phyloP scores from a whole-genome alignment of 2,113 vertebrate species.

The Muntiacus muntjak region DNA sequence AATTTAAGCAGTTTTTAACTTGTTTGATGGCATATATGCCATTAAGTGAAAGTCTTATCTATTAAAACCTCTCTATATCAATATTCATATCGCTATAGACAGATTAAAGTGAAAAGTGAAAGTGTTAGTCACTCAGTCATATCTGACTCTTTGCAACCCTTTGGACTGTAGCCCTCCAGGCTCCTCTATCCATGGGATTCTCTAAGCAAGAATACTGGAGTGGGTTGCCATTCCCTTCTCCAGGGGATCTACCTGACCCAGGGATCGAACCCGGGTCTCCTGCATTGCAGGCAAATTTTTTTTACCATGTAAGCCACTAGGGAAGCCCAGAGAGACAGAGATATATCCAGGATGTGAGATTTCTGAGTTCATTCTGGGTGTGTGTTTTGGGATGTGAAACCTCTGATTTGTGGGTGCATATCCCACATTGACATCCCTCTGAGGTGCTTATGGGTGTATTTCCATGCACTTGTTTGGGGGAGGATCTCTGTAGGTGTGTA shows the following conservation, averaged over 20 bases:
- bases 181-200: not conserved
- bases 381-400: not conserved
- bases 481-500: not conserved
- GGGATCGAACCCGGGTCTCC: not conserved
- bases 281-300: not conserved
- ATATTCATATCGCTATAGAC: not conserved
- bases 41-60: not conserved
- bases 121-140: not conserved
- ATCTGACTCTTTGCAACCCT: not conserved
- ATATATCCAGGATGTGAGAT: not conserved
- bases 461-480: not conserved
- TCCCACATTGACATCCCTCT: not conserved
- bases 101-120: not conserved
- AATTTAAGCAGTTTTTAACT: constrained; percentile 8
- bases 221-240: not conserved
- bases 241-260: not conserved
- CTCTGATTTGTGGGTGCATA: not conserved
- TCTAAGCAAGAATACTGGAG: not conserved
- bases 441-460: not conserved
- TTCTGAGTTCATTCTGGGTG: not conserved
- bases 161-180: not conserved
- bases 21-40: not conserved
- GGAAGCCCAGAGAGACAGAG: not conserved
- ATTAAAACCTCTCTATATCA: not conserved
- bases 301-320: not conserved